Conservation (phyloP, 1,140 invertebrate genomes). For the Lordiphosa collinella region DNA sequence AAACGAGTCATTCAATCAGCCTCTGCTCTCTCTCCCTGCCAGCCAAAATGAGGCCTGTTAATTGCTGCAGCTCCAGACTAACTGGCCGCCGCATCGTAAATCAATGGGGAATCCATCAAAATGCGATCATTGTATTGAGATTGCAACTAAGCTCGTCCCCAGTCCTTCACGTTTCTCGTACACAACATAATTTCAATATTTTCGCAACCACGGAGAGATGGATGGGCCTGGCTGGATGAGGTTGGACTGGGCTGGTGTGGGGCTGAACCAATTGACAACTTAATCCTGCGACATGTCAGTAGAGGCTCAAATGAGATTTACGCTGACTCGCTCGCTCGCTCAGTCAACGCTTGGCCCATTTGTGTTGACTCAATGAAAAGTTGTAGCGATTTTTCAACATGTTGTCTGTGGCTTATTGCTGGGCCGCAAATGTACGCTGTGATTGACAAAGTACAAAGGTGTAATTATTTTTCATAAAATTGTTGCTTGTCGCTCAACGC, state of each 20-base stretch:
- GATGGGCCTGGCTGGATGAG: background rate
- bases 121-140: conserved; percentile 71
- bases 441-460: conserved; percentile 78
- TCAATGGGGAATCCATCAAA: conserved; percentile 75
- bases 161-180: background rate
- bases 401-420: conserved; percentile 43
- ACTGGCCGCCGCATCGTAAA: conserved; percentile 57
- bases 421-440: conserved; percentile 40
- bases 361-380: conserved; percentile 55
- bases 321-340: conserved; percentile 27
- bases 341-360: conserved; percentile 42
- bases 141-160: conserved; percentile 61
- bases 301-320: conserved; percentile 75
- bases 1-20: conserved; percentile 45
- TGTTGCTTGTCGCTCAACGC: conserved; percentile 32
- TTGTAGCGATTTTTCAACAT: conserved; percentile 56
- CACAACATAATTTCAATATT: conserved; percentile 68
- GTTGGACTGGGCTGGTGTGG: no score
- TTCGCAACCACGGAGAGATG: conserved; percentile 41
- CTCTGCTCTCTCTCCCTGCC: background rate
- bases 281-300: conserved; percentile 77
- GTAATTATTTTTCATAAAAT: conserved; percentile 77
- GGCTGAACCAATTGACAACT: conserved; percentile 65
- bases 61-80: conserved; percentile 38
- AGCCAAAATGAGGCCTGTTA: conserved; percentile 62